A percentile compares a stretch with the other conserved stretches of the same genome.
These are phyloP conservation scores for Sylvilagus bachmani DNA, from an alignment of 2,113 vertebrate species.

Conservation along the genomic window DNA sequence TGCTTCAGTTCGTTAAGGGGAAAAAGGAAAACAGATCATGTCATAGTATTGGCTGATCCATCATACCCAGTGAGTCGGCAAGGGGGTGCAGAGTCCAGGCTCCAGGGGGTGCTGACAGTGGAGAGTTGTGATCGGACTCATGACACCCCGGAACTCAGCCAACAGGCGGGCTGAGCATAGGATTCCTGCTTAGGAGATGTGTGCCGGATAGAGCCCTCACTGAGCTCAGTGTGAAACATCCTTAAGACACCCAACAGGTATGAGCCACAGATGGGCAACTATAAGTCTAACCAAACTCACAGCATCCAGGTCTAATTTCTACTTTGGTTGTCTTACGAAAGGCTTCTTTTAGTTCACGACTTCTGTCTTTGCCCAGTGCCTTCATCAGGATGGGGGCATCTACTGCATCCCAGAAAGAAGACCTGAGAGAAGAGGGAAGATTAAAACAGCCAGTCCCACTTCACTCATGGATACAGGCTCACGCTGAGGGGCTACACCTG, in stretches of 20 bases:
- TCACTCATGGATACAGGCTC: background rate
- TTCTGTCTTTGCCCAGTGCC: background rate
- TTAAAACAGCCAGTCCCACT: background rate
- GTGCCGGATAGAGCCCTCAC: background rate
- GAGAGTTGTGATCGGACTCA: background rate
- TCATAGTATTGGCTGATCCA: background rate
- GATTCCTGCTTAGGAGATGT: background rate
- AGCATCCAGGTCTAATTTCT: background rate
- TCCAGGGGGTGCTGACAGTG: background rate
- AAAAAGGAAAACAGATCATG: background rate
- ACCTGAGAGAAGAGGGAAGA: background rate
- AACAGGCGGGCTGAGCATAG: too few relatives aligned
- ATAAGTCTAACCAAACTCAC: background rate
- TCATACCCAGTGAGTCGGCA: background rate
- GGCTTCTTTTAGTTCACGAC: background rate
- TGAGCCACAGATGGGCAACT: background rate
- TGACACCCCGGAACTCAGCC: background rate
- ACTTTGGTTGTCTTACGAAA: background rate
- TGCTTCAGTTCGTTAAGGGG: too few relatives aligned
- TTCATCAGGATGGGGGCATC: too few relatives aligned
- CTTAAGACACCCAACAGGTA: background rate
- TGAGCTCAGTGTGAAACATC: background rate
- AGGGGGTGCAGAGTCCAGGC: background rate
- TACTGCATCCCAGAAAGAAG: background rate
- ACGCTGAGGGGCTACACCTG: accelerated